phyloP scores from a whole-genome alignment of 1,140 invertebrate genomes.

The Bombus pascuorum region DNA sequence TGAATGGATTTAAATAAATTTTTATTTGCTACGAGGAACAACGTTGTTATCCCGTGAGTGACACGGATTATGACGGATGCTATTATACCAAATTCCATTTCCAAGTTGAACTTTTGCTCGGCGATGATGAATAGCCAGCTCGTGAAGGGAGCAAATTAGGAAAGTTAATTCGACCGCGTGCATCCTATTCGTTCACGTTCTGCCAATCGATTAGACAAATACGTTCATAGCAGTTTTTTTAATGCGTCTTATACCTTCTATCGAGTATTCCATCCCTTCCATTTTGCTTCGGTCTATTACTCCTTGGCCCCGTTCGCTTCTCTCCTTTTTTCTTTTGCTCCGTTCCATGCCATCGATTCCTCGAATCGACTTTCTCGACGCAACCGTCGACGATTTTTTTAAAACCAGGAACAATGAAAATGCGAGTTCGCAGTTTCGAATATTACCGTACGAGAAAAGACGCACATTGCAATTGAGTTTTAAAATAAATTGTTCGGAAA shows the following conservation, averaged over 20 bases:
- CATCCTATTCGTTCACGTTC: constrained; percentile 20
- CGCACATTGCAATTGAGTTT: neutral
- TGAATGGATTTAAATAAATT: neutral
- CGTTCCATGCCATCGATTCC: neutral
- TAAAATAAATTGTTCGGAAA: neutral
- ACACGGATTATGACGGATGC: constrained; percentile 22
- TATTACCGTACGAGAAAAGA: neutral
- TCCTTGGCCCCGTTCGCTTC: neutral
- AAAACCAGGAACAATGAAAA: neutral
- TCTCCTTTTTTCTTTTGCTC: too few species aligned
- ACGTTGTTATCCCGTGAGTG: constrained; percentile 1
- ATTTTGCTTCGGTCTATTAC: neutral
- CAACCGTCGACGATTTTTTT: neutral
- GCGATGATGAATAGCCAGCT: constrained; percentile 41
- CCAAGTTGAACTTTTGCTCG: constrained; percentile 13
- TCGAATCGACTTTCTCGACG: neutral
- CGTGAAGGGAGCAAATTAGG: constrained; percentile 53
- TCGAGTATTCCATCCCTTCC: neutral
- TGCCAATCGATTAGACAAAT: constrained; percentile 19
- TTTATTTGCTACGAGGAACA: neutral
- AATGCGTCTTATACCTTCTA: neutral
- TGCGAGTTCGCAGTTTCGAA: neutral
- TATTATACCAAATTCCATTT: constrained; percentile 37
- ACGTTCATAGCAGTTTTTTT: neutral
- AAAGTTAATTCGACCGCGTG: constrained; percentile 17